These are phyloP conservation scores for Ascidia mentula DNA, from an alignment of 23 tunicate genomes.

Conservation along the genomic window DNA sequence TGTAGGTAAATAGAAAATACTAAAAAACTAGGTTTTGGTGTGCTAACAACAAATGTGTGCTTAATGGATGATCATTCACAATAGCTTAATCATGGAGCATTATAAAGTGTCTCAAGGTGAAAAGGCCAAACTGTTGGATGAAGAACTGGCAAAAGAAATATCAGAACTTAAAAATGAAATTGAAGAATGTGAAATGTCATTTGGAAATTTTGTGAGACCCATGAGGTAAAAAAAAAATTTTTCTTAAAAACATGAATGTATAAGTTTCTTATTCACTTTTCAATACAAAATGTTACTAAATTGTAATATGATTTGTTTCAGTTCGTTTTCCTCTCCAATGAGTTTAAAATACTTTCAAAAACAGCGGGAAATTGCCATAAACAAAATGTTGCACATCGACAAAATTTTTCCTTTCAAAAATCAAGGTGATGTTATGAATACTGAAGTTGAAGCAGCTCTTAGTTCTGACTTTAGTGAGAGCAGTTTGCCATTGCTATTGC, in stretches of 20 bases:
- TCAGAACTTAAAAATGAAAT: conserved; percentile 79
- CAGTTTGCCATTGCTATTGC: conserved; percentile 61
- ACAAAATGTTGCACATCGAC: conserved; percentile 56
- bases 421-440: conserved; percentile 59
- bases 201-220: conserved; percentile 65
- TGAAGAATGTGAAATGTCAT: conserved; percentile 86
- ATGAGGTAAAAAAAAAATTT: conserved; percentile 34
- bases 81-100: conserved; percentile 47
- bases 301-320: conserved; percentile 26
- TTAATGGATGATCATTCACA: too few relatives aligned
- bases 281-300: too few relatives aligned
- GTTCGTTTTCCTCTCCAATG: conserved; percentile 65
- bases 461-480: conserved; percentile 59
- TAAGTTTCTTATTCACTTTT: too few relatives aligned
- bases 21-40: too few relatives aligned
- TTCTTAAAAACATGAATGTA: too few relatives aligned
- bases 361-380: conserved; percentile 54
- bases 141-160: conserved; percentile 45
- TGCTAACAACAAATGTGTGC: too few relatives aligned
- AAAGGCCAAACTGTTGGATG: conserved; percentile 46
- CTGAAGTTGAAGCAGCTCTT: conserved; percentile 63
- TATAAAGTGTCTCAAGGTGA: conserved; percentile 61
- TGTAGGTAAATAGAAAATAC: too few relatives aligned
- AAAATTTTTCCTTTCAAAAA: conserved; percentile 50
- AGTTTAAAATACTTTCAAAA: conserved; percentile 39